Evolutionary conservation across 2,113 vertebrate genomes (phyloP), one percentile per base, ranked within the genome.

Genomic region (Cyprinus carpio): DNA sequence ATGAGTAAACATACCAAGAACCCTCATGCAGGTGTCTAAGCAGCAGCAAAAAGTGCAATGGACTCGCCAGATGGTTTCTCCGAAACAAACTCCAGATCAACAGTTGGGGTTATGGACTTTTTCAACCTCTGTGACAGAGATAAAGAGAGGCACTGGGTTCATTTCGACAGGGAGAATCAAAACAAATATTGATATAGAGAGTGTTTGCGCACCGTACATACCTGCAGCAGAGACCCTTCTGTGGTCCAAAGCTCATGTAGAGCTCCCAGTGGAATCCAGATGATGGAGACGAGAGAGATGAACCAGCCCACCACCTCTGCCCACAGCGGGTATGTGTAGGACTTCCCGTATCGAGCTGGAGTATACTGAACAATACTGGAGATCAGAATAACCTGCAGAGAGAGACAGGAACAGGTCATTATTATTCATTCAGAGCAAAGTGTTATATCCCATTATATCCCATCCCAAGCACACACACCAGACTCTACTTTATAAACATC

Each of bases 191-290:
- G 27, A 81, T 31, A 51, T 37, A 23, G 37, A 16, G 49, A 46
- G 34, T 81, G 64, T 71, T 62, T 79, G 37, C 11, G 29, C 23
- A 69, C 16, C 54, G 40, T 71, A 37, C 87, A 89, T 78, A 95
- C 95, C 90, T 94, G 89, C 31, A 89, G 62, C 69, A 95, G 23
- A 11, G 94, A 90, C 20, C 95, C 95, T 89, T 94, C 87, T 60
- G 81, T 90, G 31, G 60, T 89, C 51, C 27, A 92, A 37, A 95
- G 69, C 87, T 95, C 94, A 15, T 95, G 95, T 64, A 92, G 74
- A 6, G 93, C 94, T 83, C 93, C 93, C 18, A 95, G 83, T 7
- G 94, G 95, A 51, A 95, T 94, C 93, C 95, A 95, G 56, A 95
- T 87, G 1, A 95, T 89, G 23, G 94, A 95, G 81, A 92, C 58